Evolutionary conservation across 2,113 vertebrate genomes (phyloP).

Genomic region (Cranoglanis bouderius): DNA sequence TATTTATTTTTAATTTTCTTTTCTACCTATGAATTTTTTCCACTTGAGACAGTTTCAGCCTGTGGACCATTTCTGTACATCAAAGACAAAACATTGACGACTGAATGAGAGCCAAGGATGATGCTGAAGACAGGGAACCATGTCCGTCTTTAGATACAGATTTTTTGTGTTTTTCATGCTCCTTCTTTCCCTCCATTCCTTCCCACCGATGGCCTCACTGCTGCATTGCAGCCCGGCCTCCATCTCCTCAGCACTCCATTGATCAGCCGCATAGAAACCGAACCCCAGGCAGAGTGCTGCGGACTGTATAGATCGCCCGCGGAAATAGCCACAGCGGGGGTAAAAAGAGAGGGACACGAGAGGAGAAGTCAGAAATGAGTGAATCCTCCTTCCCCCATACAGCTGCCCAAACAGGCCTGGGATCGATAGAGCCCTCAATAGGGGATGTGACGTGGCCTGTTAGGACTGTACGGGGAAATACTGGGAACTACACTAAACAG

Average conservation of each 20-base stretch:
- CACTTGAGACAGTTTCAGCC: too few species aligned
- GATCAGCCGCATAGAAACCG: constrained; percentile 51
- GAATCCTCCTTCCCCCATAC: constrained; percentile 36
- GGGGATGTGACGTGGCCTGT: constrained; percentile 39
- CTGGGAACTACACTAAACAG: neutral
- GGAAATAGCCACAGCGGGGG: constrained; percentile 61
- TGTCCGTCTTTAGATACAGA: neutral
- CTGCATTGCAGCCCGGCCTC: constrained; percentile 20
- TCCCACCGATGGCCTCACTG: neutral
- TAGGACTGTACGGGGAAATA: constrained; percentile 27
- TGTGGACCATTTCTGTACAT: neutral
- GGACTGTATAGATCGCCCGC: constrained; percentile 61
- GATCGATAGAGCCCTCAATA: constrained; percentile 58
- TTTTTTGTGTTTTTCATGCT: constrained; percentile 20
- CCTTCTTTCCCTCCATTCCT: neutral
- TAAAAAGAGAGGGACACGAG: constrained; percentile 45
- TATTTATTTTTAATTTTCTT: neutral
- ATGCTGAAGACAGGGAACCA: neutral
- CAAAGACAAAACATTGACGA: neutral
- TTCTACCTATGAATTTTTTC: neutral
- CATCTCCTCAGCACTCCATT: constrained; percentile 34
- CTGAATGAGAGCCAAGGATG: neutral
- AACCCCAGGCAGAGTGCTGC: constrained; percentile 52
- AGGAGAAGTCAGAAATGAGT: constrained; percentile 32
- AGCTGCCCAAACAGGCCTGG: constrained; percentile 50